Evolutionary conservation across 53 echinoderm and acorn worm genomes (phyloP), one percentile per base, ranked within the genome.

Genomic region (Luidia sarsii): DNA sequence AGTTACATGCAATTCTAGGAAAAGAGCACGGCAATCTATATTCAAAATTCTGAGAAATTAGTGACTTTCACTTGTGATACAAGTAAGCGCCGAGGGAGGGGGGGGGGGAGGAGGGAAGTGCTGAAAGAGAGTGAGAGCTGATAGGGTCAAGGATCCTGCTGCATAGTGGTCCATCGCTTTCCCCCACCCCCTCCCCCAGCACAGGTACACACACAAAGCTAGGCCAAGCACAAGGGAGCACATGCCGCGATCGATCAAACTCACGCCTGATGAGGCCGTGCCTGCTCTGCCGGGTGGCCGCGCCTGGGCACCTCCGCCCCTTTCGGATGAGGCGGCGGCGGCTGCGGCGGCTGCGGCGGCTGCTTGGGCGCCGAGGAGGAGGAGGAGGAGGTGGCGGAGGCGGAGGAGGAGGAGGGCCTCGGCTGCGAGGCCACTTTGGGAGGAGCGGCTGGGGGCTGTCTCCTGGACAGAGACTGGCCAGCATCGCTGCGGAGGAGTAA

Each of bases 401-500:
- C 4, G 53, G n/a, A 53, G 5, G 22, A 21, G 22, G 53, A 55
- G 43, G 32, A 2, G 3, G 62, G 59, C 10, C 43, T 77, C 21
- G 61, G 23, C 41, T 43, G 22, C 18, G 45, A 7, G 41, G 41
- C 41, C 41, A 39, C 39, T 65, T 41, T 65, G 39, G 61, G 28
- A 15, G 56, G 77, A 1, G 60, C 48, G 62, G 36, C 77, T 30
- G 61, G 77, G 5, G 25, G 68, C 21, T 59, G 62, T 77, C 77
- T 77, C 77, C 61, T 77, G 28, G 77, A 39, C 7, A 32, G 43
- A 45, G 75, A 75, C 61, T 29, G 45, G 24, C 27, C 5, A 4
- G 48, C 24, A 45, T 60, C 77, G 48, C 77, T 77, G 61, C 33
- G 15, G 61, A 45, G 75, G 59, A 75, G 14, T 60, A 77, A 10